Conservation (phyloP, 2,797 vertebrate genomes). For the Coracias cyanogaster region DNA sequence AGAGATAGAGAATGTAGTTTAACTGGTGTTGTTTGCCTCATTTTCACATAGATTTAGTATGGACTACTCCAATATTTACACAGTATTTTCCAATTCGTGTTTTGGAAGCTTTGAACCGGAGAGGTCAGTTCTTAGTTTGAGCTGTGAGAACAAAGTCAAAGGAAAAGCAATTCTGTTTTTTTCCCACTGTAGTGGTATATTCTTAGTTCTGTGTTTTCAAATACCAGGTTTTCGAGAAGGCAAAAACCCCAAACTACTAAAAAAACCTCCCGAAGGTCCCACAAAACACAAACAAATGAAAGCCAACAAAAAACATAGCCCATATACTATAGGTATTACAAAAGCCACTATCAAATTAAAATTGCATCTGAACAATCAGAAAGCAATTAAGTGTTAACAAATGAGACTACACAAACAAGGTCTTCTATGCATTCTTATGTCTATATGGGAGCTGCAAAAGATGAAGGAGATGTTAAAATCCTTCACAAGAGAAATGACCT, state of each 20-base stretch:
- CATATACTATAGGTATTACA: neutral
- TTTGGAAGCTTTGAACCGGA: neutral
- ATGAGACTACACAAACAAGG: neutral
- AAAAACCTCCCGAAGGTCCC: neutral
- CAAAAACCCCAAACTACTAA: neutral
- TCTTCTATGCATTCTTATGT: neutral
- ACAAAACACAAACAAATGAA: neutral
- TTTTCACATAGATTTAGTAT: neutral
- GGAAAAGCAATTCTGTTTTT: neutral
- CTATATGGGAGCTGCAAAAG: neutral
- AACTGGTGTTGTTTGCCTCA: neutral
- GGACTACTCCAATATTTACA: neutral
- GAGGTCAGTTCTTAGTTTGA: neutral
- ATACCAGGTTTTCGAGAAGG: neutral
- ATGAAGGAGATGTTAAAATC: neutral
- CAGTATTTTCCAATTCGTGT: neutral
- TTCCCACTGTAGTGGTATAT: neutral
- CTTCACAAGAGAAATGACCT: neutral
- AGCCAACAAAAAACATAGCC: neutral
- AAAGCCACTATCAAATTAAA: neutral
- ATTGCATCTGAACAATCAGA: neutral
- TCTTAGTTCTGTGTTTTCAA: neutral
- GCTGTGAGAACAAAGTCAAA: neutral
- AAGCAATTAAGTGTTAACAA: neutral
- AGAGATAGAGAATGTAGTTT: neutral